Evolutionary conservation across 2,113 vertebrate species (phyloP), one percentile per base, ranked within the genome.

Genomic region (Vombatus ursinus): DNA sequence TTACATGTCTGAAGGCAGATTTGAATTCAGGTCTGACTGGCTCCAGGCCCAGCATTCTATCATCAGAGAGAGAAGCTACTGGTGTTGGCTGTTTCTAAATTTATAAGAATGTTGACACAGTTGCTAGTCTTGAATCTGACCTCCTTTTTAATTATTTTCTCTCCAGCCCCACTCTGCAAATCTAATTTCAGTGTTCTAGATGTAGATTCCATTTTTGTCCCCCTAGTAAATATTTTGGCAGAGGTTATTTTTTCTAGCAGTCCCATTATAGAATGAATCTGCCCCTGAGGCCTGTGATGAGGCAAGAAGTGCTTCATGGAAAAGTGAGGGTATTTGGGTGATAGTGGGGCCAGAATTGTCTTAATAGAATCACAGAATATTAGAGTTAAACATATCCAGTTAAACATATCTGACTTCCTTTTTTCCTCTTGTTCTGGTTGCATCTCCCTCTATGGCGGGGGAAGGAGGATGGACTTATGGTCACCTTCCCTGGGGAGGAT

Each of bases 101-200:
- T 96, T 97, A 92, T 61, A 91, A 94, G 57, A 25, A 0, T 96
- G 84, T 95, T 95, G 92, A 92, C 96, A 96, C 91, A 92, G n/a
- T 91, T 95, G 77, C 93, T 93, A 93, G 51, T 95, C 93, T 95
- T 93, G 95, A 95, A 93, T 93, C 26, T 95, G 94, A 97, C 94
- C 96, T 95, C 93, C 94, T 96, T 98, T 97, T 91, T 96, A 54
- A 95, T 95, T 97, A 93, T 89, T 96, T 97, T 93, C 52, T 92
- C n/a, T 96, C 93, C 90, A 94, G 51, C n/a, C 68, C 68, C n/a
- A 84, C n/a, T 44, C 37, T n/a, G 16, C 19, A 84, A 94, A 93
- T 90, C 94, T 97, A 93, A 90, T 98, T 97, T 95, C 68, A 52
- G 96, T 96, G 97, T 95, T 91, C 95, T 92, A 94, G 92, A 95